These are phyloP conservation scores for Micoletzkya japonica DNA, from an alignment of 2,888 invertebrate genomes.

Conservation along the genomic window DNA sequence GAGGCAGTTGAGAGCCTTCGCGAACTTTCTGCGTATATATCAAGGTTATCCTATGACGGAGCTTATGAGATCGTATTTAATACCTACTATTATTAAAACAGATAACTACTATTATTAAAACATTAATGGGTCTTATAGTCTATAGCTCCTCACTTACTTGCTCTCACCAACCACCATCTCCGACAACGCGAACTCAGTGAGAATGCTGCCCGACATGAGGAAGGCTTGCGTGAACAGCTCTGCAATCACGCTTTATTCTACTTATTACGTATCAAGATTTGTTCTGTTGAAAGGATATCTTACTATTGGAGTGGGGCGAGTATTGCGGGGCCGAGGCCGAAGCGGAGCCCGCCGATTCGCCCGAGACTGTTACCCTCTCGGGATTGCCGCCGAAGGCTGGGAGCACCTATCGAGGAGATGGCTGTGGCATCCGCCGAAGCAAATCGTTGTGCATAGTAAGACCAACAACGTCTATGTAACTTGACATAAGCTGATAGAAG, in stretches of 20 bases:
- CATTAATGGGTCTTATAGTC: not conserved
- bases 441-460: not conserved
- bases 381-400: conserved; percentile 47
- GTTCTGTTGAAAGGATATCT: not conserved
- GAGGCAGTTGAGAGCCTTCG: conserved; percentile 23
- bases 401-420: not conserved
- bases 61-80: not conserved
- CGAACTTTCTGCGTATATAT: conserved; percentile 8
- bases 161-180: conserved; percentile 41
- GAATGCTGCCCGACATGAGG: not conserved
- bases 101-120: not conserved
- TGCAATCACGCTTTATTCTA: not conserved
- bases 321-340: conserved; percentile 45
- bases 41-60: not conserved
- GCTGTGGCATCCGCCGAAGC: not conserved
- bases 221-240: not conserved
- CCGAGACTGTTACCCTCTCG: conserved; percentile 40
- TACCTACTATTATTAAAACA: not conserved
- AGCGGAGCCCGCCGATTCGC: conserved; percentile 48
- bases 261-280: not conserved
- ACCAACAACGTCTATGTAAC: not conserved
- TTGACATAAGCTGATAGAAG: not conserved
- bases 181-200: conserved; percentile 2
- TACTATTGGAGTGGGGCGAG: conserved; percentile 48
- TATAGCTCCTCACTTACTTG: not conserved